These are phyloP conservation scores for Hyles euphorbiae DNA, from an alignment of 1,140 invertebrate species.

Conservation along the genomic window DNA sequence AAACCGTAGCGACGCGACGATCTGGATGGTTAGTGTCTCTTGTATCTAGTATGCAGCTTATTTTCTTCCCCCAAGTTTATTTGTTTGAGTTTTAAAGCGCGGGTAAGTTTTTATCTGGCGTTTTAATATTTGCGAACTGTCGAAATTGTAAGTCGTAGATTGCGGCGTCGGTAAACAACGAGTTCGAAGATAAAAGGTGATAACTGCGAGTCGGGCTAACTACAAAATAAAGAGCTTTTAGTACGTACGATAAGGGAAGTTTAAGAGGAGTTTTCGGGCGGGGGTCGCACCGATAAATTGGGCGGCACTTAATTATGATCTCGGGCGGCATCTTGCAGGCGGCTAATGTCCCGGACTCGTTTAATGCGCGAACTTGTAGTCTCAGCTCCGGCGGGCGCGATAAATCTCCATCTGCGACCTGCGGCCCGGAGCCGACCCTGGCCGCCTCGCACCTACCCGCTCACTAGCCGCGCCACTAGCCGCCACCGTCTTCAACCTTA, in stretches of 20 bases:
- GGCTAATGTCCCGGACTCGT: constrained; percentile 72
- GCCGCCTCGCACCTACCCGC: constrained; percentile 19
- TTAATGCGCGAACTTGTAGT: constrained; percentile 74
- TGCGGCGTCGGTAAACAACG: constrained; percentile 14
- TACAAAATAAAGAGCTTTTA: constrained; percentile 71
- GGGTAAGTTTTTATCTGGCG: not conserved
- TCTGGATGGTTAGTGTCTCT: constrained; percentile 16
- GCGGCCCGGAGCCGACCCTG: constrained; percentile 25
- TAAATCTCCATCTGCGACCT: constrained; percentile 66
- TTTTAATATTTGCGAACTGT: too few species aligned
- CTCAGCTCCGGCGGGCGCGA: constrained; percentile 67
- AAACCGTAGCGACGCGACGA: constrained; percentile 14
- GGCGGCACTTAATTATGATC: constrained; percentile 75
- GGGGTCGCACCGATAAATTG: constrained; percentile 72
- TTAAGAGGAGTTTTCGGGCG: constrained; percentile 70
- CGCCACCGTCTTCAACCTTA: not conserved
- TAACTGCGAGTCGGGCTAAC: constrained; percentile 59
- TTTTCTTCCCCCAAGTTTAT: constrained; percentile 7
- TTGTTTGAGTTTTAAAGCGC: not conserved
- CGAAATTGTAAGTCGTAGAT: not conserved
- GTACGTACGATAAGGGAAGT: constrained; percentile 70
- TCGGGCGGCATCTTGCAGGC: constrained; percentile 73
- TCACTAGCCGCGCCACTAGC: not conserved
- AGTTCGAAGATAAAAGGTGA: constrained; percentile 54
- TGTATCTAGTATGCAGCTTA: constrained; percentile 16